Evolutionary conservation across 2,888 invertebrate species (phyloP), one percentile per base, ranked within the genome.

Genomic region (Lingula anatina): DNA sequence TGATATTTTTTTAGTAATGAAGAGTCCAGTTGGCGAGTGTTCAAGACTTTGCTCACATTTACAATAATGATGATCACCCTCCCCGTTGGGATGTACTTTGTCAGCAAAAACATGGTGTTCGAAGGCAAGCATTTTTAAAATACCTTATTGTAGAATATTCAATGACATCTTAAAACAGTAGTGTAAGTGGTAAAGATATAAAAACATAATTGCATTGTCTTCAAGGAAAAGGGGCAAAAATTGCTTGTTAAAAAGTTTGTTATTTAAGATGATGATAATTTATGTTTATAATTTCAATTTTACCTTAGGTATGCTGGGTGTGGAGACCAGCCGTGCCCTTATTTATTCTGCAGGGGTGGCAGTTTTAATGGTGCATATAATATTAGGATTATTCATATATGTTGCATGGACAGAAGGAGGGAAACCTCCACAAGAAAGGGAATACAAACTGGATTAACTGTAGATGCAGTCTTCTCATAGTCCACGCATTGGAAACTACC

Each of bases 321-420:
- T 77, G 60, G 54, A 62, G 28, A 64, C 57, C 27, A 60, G 64
- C 31, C 67, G 70, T 57, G 77, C 77, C 54, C 78, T 75, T 59
- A 75, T 79, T 50, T 79, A 78, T 60, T 79, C 86, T 44, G 91
- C 91, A 5, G 72, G 86, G 27, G 82, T 87, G 0, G 84, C 92
- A 31, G 92, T 94, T 23, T 65, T 89, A 27, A 84, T 85, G 23
- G 89, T 92, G 0, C 89, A 94, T 76, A 61, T 86, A 5, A 88
- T 94, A 53, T 88, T 94, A 60, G 83, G 82, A 56, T 66, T 83
- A 48, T 94, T 92, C 79, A 86, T 86, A 5, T 85, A 85, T 64
- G 84, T 85, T 71, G 92, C 88, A 1, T 87, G 85, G 67, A 79
- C 83, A 65, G 79, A 79, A 49, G 88, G 50, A 31, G 5, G 31